These are phyloP conservation scores for Chrysolina americana DNA, from an alignment of 2,888 invertebrate genomes.

Conservation along the genomic window DNA sequence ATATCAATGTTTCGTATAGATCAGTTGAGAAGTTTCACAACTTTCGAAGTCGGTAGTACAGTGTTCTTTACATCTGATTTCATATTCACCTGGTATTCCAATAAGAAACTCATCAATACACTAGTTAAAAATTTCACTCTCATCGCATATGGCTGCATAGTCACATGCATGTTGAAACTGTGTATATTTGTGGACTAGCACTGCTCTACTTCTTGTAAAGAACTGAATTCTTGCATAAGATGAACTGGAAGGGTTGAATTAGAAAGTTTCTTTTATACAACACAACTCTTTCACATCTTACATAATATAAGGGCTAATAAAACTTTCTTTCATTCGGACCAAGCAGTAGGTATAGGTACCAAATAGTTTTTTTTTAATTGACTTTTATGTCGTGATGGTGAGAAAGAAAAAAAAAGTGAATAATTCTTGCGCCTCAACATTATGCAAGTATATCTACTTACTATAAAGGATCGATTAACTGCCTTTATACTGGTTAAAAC, in stretches of 20 bases:
- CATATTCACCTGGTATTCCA: neutral
- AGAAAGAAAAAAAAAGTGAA: too few species aligned
- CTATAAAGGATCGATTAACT: too few species aligned
- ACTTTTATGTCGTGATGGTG: too few species aligned
- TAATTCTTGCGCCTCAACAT: too few species aligned
- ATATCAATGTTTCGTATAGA: too few species aligned
- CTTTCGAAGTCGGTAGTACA: too few species aligned
- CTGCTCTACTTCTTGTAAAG: neutral
- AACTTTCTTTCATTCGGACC: slow-evolving; percentile 30
- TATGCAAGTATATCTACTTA: too few species aligned
- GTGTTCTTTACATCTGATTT: too few species aligned
- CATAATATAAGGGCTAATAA: slow-evolving; percentile 30
- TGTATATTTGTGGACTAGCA: neutral
- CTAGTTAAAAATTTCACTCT: neutral
- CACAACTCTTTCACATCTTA: slow-evolving; percentile 21
- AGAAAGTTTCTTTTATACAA: slow-evolving; percentile 37
- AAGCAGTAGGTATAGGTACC: neutral
- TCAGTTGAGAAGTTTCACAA: too few species aligned
- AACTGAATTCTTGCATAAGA: slow-evolving; percentile 41
- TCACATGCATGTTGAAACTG: neutral
- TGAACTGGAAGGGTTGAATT: slow-evolving; percentile 33
- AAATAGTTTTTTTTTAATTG: neutral
- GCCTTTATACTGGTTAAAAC: too few species aligned
- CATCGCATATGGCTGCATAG: neutral
- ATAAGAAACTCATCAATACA: neutral